Evolutionary conservation across 2,113 vertebrate genomes (phyloP).

Genomic region (Triplophysa siluroides): DNA sequence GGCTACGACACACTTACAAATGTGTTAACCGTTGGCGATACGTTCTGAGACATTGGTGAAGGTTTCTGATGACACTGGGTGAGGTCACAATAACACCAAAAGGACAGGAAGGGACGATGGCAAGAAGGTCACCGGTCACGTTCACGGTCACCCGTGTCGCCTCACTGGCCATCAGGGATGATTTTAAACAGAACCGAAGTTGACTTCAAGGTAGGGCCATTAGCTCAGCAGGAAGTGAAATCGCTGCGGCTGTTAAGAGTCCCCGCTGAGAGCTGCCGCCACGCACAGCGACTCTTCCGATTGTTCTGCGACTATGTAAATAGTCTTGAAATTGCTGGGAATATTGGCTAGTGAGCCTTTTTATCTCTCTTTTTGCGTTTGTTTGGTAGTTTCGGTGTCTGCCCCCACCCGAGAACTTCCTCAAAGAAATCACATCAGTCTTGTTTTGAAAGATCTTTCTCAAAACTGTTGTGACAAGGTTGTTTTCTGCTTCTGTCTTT

Average conservation of each 20-base stretch:
- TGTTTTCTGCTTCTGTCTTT: slow-evolving; percentile 29
- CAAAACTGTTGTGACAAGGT: slow-evolving; percentile 37
- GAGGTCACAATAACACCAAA: not conserved
- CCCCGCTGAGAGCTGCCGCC: too few relatives aligned
- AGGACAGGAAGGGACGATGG: not conserved
- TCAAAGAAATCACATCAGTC: slow-evolving; percentile 12
- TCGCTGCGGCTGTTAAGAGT: too few relatives aligned
- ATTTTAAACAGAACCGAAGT: too few relatives aligned
- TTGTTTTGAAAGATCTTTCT: not conserved
- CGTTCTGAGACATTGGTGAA: not conserved
- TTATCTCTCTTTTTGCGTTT: slow-evolving; percentile 34
- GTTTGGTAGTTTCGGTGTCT: slow-evolving; percentile 13
- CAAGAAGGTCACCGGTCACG: too few relatives aligned
- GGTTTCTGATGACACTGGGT: slow-evolving; percentile 31
- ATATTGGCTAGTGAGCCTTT: slow-evolving; percentile 33
- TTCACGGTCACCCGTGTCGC: too few relatives aligned
- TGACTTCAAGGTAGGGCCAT: slow-evolving; percentile 56
- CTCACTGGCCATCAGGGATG: too few relatives aligned
- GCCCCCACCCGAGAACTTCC: not conserved
- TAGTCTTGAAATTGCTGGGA: not conserved
- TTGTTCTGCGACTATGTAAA: too few relatives aligned
- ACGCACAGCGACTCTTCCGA: too few relatives aligned
- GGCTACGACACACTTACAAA: slow-evolving; percentile 18
- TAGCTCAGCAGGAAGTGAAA: slow-evolving; percentile 18
- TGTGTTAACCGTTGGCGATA: slow-evolving; percentile 42